Evolutionary conservation across 2,888 invertebrate genomes (phyloP).

Genomic region (Drosophila siamana): DNA sequence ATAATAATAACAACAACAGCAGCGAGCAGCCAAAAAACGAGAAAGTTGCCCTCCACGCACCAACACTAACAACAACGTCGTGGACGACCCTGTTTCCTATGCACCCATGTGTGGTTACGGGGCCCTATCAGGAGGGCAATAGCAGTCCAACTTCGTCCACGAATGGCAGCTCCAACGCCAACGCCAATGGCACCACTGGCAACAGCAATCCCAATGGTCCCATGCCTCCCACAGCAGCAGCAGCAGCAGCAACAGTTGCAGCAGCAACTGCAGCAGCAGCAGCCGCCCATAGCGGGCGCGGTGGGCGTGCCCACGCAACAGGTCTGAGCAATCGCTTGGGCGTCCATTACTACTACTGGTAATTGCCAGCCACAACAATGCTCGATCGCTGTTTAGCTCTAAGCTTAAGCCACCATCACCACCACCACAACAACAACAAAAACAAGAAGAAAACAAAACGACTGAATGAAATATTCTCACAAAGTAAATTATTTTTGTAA

Average conservation of each 20-base stretch:
- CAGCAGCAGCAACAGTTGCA: constrained; percentile 53
- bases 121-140: constrained; percentile 91
- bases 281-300: constrained; percentile 44
- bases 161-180: constrained; percentile 73
- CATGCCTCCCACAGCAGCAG: constrained; percentile 43
- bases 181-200: constrained; percentile 41
- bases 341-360: constrained; percentile 58
- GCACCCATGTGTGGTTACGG: constrained; percentile 94
- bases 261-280: constrained; percentile 35
- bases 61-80: constrained; percentile 92
- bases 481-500: constrained; percentile 70
- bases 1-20: constrained; percentile 59
- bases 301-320: constrained; percentile 52
- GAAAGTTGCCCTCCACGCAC: constrained; percentile 85
- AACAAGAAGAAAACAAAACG: constrained; percentile 23
- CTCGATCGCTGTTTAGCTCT: constrained; percentile 39
- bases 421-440: no score
- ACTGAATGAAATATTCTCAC: constrained; percentile 57
- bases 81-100: constrained; percentile 95
- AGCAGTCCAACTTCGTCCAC: constrained; percentile 85
- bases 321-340: constrained; percentile 48
- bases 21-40: constrained; percentile 85
- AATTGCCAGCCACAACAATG: constrained; percentile 11
- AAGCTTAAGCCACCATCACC: constrained; percentile 48
- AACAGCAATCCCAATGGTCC: constrained; percentile 34